Evolutionary conservation across 2,888 invertebrate genomes (phyloP).

Genomic region (Buathra laborator): DNA sequence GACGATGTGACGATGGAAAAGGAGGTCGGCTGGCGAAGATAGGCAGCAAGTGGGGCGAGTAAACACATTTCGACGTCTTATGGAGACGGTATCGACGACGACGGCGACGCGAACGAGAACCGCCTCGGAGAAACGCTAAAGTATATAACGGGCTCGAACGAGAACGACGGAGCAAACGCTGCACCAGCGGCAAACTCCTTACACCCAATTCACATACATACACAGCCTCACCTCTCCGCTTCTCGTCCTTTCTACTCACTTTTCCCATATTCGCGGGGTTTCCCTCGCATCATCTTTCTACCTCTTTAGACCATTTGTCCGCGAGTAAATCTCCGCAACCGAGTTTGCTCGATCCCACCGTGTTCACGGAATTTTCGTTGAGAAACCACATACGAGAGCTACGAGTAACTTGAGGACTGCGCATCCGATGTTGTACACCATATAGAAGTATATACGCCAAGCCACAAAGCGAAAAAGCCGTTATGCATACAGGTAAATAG

Average conservation of each 20-base stretch:
- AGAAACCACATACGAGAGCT: neutral
- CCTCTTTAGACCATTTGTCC: conserved; percentile 28
- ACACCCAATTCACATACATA: neutral
- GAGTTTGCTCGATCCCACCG: conserved; percentile 11
- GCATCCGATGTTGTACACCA: neutral
- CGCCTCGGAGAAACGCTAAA: conserved; percentile 49
- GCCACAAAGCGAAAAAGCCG: neutral
- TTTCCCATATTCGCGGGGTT: conserved; percentile 20
- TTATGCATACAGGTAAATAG: neutral
- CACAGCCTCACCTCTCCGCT: neutral
- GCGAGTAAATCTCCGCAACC: conserved; percentile 10
- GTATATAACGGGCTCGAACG: conserved; percentile 48
- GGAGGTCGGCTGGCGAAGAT: conserved; percentile 48
- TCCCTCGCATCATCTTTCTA: conserved; percentile 11
- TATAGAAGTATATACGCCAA: neutral
- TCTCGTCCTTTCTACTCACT: conserved; percentile 19
- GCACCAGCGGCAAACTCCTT: conserved; percentile 28
- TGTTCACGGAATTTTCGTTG: conserved; percentile 5
- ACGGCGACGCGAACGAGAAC: conserved; percentile 52
- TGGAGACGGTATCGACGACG: conserved; percentile 57
- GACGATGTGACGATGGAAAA: conserved; percentile 26
- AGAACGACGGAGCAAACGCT: conserved; percentile 45
- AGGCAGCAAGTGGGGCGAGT: conserved; percentile 63
- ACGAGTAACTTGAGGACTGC: neutral
- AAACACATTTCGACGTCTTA: conserved; percentile 64